These are phyloP conservation scores for Mustela nigripes DNA, from an alignment of 2,113 vertebrate species.

Conservation along the genomic window DNA sequence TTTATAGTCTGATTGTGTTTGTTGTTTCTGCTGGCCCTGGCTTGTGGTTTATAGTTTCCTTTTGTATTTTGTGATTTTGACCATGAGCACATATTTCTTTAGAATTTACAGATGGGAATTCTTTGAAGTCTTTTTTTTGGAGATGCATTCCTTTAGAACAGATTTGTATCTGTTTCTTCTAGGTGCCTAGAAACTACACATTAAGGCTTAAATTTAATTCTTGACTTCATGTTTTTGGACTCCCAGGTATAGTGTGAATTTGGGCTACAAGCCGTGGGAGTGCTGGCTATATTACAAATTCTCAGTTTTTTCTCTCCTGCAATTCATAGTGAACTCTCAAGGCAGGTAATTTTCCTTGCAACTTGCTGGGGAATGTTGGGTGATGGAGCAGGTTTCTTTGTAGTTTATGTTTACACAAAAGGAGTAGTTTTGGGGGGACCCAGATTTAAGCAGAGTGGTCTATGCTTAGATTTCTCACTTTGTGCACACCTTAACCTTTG, in stretches of 20 bases:
- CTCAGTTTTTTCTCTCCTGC: background rate
- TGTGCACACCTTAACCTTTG: background rate
- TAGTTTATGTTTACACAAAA: background rate
- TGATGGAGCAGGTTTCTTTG: background rate
- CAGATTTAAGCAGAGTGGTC: background rate
- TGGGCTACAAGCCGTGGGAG: background rate
- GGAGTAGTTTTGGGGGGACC: background rate
- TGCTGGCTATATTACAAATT: background rate
- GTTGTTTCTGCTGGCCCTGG: background rate
- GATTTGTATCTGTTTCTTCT: conserved; percentile 36
- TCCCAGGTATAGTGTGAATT: background rate
- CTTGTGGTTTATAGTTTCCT: conserved; percentile 8
- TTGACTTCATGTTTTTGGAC: conserved; percentile 33
- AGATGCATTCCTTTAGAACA: background rate
- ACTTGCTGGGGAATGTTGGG: background rate
- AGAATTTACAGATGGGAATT: background rate
- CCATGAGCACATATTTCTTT: background rate
- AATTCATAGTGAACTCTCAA: conserved; percentile 14
- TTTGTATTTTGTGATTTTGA: conserved; percentile 40
- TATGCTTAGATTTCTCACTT: background rate
- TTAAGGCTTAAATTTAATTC: conserved; percentile 41
- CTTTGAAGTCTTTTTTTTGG: background rate
- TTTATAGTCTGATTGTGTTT: conserved; percentile 9
- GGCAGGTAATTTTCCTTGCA: conserved; percentile 37
- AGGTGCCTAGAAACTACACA: conserved; percentile 14